Conservation (phyloP, 2,888 invertebrate genomes). For the Meganola albula region DNA sequence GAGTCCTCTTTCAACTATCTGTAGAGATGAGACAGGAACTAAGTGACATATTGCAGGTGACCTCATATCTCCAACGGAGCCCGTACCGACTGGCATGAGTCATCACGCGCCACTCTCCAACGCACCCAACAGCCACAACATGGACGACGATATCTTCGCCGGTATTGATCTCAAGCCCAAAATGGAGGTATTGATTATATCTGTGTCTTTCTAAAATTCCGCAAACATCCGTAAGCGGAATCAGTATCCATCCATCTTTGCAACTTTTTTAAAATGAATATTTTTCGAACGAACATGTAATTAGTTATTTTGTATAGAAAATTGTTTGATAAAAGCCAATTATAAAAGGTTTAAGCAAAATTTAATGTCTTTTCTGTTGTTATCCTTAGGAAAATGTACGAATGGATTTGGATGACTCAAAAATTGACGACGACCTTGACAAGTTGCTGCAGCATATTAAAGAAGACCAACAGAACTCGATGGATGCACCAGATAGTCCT, state of each 20-base stretch:
- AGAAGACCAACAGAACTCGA: slow-evolving; percentile 94
- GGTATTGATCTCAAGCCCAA: slow-evolving; percentile 85
- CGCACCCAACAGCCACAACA: slow-evolving; percentile 57
- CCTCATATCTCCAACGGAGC: slow-evolving; percentile 70
- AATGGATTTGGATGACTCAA: slow-evolving; percentile 90
- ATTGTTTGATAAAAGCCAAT: no score
- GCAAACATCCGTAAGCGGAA: no score
- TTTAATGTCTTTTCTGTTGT: background rate
- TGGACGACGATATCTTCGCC: slow-evolving; percentile 84
- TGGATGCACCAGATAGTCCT: slow-evolving; percentile 93
- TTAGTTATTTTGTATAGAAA: no score
- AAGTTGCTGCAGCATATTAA: slow-evolving; percentile 95
- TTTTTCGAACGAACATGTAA: no score
- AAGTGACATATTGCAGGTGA: slow-evolving; percentile 58
- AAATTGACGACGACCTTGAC: slow-evolving; percentile 95
- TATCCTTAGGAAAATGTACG: slow-evolving; percentile 78
- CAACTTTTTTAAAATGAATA: no score
- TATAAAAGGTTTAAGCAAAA: no score
- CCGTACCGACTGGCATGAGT: slow-evolving; percentile 43
- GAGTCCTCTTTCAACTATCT: no score
- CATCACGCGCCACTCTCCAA: slow-evolving; percentile 44
- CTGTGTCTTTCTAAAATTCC: no score
- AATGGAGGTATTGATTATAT: slow-evolving; percentile 82
- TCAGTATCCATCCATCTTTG: no score
- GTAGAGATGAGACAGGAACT: no score